Evolutionary conservation across 2,797 vertebrate species (phyloP).

Genomic region (Thripadectes ignobilis): DNA sequence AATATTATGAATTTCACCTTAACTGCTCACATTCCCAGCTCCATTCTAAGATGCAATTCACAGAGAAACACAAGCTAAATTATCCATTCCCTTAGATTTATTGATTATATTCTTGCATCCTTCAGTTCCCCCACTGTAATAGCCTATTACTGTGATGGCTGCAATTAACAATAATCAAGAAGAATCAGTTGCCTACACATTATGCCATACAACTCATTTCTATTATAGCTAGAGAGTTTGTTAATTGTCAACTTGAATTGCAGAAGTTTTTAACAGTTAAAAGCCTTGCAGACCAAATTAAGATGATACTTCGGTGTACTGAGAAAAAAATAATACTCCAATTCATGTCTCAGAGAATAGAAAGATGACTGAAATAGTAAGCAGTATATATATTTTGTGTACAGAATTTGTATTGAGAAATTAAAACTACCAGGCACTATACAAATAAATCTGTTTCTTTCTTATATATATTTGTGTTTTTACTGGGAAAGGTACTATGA

Average conservation of each 20-base stretch:
- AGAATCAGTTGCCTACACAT: not conserved
- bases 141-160: not conserved
- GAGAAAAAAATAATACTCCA: not conserved
- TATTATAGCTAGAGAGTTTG: not conserved
- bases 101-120: not conserved
- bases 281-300: not conserved
- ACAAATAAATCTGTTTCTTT: not conserved
- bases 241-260: not conserved
- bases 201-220: not conserved
- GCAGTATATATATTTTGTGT: not conserved
- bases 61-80: not conserved
- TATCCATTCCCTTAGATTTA: not conserved
- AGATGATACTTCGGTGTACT: not conserved
- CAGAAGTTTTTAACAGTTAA: not conserved
- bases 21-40: not conserved
- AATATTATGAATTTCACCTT: not conserved
- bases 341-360: not conserved
- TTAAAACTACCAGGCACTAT: not conserved
- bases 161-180: not conserved
- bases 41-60: not conserved
- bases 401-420: not conserved
- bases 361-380: not conserved
- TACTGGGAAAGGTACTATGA: not conserved
- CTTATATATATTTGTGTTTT: not conserved
- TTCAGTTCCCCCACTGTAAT: not conserved